Conservation (phyloP, 2,888 invertebrate genomes). For the Prosopocoilus inquinatus region DNA sequence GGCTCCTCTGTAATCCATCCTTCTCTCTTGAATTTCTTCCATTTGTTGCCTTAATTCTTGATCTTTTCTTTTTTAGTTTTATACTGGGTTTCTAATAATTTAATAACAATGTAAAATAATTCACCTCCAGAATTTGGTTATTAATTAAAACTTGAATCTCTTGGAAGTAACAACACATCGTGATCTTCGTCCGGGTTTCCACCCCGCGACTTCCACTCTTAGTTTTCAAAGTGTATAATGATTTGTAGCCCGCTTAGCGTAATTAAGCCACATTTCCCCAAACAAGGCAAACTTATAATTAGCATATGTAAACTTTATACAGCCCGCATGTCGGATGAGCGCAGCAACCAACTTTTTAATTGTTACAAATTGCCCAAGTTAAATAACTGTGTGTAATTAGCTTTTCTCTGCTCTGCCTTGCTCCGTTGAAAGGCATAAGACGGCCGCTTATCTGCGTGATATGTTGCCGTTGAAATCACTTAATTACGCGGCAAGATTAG, state of each 20-base stretch:
- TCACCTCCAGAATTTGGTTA: too few species aligned
- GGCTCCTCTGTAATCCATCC: too few species aligned
- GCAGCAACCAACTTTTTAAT: slow-evolving; percentile 36
- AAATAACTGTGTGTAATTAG: slow-evolving; percentile 38
- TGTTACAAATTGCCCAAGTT: slow-evolving; percentile 40
- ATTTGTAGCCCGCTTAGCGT: slow-evolving; percentile 37
- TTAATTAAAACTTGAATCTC: too few species aligned
- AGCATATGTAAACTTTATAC: slow-evolving; percentile 52
- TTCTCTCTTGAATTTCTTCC: too few species aligned
- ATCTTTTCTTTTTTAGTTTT: too few species aligned
- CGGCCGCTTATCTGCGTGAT: slow-evolving; percentile 24
- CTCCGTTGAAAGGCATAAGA: slow-evolving; percentile 25
- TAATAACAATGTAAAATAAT: too few species aligned
- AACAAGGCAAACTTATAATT: slow-evolving; percentile 50
- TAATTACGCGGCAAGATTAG: slow-evolving; percentile 11
- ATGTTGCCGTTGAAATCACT: slow-evolving; percentile 18
- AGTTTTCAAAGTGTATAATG: slow-evolving; percentile 19
- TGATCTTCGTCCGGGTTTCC: too few species aligned
- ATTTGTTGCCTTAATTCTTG: too few species aligned
- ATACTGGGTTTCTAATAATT: too few species aligned
- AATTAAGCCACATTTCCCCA: slow-evolving; percentile 46
- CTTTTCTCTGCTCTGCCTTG: slow-evolving; percentile 23
- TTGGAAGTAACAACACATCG: too few species aligned
- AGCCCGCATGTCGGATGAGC: slow-evolving; percentile 42
- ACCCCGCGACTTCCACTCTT: not conserved